Evolutionary conservation across 2,888 invertebrate genomes (phyloP).

Genomic region (Drosophila paranaensis): DNA sequence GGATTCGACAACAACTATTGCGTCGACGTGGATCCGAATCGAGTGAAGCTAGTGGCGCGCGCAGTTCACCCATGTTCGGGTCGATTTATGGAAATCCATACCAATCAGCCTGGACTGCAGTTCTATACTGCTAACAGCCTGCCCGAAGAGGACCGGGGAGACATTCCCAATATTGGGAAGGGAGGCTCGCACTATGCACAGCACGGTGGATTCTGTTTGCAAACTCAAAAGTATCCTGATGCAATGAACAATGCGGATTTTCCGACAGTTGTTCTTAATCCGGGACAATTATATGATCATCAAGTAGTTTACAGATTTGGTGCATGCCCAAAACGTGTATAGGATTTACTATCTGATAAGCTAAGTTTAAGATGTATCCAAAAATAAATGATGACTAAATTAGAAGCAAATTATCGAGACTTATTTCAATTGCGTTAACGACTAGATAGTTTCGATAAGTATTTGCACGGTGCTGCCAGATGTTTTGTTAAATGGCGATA

Average conservation of each 20-base stretch:
- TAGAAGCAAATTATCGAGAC: neutral
- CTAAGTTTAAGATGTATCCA: neutral
- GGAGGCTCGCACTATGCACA: slow-evolving; percentile 88
- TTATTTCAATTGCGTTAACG: neutral
- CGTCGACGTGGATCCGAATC: slow-evolving; percentile 58
- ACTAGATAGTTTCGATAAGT: neutral
- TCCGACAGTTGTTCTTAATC: slow-evolving; percentile 89
- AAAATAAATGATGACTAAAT: slow-evolving; percentile 1
- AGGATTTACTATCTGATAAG: slow-evolving; percentile 7
- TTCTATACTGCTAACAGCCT: slow-evolving; percentile 93
- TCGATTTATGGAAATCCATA: slow-evolving; percentile 91
- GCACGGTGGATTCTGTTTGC: slow-evolving; percentile 93
- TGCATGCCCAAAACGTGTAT: slow-evolving; percentile 64
- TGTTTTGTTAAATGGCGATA: slow-evolving; percentile 6
- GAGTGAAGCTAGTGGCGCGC: slow-evolving; percentile 87
- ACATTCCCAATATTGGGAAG: slow-evolving; percentile 89
- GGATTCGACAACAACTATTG: slow-evolving; percentile 70
- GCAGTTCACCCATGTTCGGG: slow-evolving; percentile 90
- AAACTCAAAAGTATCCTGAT: slow-evolving; percentile 97
- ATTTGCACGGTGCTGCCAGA: neutral
- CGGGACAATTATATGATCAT: slow-evolving; percentile 90
- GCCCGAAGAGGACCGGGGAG: slow-evolving; percentile 87
- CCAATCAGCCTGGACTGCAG: slow-evolving; percentile 95
- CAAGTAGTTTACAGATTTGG: slow-evolving; percentile 72
- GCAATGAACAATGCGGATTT: slow-evolving; percentile 93